phyloP scores from a whole-genome alignment of 92 coral and sea anemone species.

The Metridium senile region DNA sequence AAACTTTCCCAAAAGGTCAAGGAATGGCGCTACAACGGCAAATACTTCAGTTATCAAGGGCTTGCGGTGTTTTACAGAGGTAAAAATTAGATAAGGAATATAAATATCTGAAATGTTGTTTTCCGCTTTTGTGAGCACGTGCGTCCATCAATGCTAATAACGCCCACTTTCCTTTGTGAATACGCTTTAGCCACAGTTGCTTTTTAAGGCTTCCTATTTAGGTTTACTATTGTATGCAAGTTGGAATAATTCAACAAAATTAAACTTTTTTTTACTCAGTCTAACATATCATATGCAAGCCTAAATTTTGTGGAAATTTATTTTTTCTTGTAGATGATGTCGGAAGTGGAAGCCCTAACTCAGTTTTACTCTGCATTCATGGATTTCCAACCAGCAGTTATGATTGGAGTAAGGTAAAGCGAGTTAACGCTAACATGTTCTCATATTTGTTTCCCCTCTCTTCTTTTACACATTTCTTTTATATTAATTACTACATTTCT shows the following conservation, averaged over 20 bases:
- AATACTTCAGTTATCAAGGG: slow-evolving; percentile 79
- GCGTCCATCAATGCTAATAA: not conserved
- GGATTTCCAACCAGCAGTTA: slow-evolving; percentile 95
- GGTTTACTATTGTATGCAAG: no score
- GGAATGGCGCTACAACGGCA: slow-evolving; percentile 80
- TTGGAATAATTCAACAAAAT: no score
- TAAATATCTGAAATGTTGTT: not conserved
- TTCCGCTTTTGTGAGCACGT: not conserved
- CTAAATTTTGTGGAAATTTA: no score
- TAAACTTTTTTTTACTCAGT: no score
- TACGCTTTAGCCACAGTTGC: no score
- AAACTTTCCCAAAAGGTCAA: slow-evolving; percentile 66
- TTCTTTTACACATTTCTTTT: not conserved
- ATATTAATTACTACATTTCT: not conserved
- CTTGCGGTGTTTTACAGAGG: slow-evolving; percentile 92
- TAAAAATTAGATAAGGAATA: slow-evolving; percentile 11
- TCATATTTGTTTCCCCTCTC: not conserved
- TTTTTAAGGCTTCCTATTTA: no score
- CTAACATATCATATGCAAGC: no score
- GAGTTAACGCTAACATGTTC: not conserved
- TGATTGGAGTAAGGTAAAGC: slow-evolving; percentile 89
- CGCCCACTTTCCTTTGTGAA: no score
- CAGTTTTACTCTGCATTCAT: slow-evolving; percentile 86
- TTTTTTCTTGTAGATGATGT: not conserved
- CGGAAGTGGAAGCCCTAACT: slow-evolving; percentile 32